These are phyloP conservation scores for Tenodera sinensis DNA, from an alignment of 2,888 invertebrate species.

Conservation along the genomic window DNA sequence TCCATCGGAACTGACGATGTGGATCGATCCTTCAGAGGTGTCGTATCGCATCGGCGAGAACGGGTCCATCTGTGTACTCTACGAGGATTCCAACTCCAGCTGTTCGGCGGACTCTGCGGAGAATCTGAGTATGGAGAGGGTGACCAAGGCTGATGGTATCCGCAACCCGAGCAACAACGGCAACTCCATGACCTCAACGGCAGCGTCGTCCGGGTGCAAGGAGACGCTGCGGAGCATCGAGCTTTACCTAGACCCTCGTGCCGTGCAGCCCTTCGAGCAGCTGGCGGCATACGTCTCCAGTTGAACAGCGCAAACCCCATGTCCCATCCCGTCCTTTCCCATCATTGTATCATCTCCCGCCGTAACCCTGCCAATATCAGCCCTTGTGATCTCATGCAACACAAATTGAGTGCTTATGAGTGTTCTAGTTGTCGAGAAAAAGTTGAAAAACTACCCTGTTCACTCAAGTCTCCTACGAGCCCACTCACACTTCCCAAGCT, in stretches of 20 bases:
- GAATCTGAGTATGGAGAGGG: neutral
- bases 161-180: neutral
- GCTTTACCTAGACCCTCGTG: constrained; percentile 34
- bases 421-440: neutral
- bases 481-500: neutral
- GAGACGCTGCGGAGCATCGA: constrained; percentile 33
- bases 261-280: constrained; percentile 34
- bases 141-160: neutral
- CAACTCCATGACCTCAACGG: neutral
- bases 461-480: no score
- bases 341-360: constrained; percentile 2
- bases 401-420: neutral
- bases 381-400: constrained; percentile 12
- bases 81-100: constrained; percentile 38
- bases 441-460: no score
- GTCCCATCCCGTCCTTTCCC: neutral
- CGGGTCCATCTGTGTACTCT: constrained; percentile 59
- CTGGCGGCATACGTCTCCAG: constrained; percentile 37
- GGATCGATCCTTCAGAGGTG: constrained; percentile 74
- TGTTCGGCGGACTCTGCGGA: neutral
- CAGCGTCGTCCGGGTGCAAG: constrained; percentile 31
- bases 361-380: constrained; percentile 20
- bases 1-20: constrained; percentile 69
- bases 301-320: constrained; percentile 21
- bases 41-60: constrained; percentile 63